Conservation (phyloP, 2,888 invertebrate genomes). For the Petrophora chlorosata region DNA sequence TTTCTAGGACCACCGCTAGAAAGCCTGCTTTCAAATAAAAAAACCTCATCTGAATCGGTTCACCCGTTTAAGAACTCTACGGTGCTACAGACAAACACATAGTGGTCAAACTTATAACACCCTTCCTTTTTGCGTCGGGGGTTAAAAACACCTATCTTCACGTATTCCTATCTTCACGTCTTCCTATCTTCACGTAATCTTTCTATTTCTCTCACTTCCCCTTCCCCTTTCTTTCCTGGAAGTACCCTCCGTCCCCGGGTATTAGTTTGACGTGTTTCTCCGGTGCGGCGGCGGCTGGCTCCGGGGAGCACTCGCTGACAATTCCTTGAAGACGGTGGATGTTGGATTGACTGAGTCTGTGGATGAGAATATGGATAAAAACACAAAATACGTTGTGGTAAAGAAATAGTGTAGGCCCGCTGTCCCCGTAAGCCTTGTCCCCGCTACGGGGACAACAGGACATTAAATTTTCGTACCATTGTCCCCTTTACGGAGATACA, state of each 20-base stretch:
- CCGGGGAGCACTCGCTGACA: conserved; percentile 35
- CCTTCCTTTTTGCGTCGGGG: no score
- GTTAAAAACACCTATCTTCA: no score
- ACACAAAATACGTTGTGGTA: background rate
- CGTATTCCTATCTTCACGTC: no score
- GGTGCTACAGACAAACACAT: no score
- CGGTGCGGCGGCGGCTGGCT: background rate
- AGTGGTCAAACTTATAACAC: no score
- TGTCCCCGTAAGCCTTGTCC: background rate
- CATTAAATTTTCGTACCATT: no score
- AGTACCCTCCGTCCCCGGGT: conserved; percentile 65
- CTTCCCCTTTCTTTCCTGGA: conserved; percentile 58
- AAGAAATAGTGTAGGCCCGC: background rate
- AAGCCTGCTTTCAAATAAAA: no score
- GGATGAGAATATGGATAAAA: background rate
- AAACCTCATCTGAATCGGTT: no score
- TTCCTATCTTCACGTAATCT: no score
- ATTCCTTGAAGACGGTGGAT: conserved; percentile 73
- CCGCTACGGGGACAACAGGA: conserved; percentile 10
- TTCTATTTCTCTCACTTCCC: conserved; percentile 46
- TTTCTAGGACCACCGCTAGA: no score
- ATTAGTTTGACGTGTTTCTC: conserved; percentile 51
- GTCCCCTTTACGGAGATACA: no score
- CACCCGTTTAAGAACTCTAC: no score
- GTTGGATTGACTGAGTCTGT: conserved; percentile 71